Evolutionary conservation across 2,888 invertebrate species (phyloP), one percentile per base, ranked within the genome.

Genomic region (Cybosia mesomella): DNA sequence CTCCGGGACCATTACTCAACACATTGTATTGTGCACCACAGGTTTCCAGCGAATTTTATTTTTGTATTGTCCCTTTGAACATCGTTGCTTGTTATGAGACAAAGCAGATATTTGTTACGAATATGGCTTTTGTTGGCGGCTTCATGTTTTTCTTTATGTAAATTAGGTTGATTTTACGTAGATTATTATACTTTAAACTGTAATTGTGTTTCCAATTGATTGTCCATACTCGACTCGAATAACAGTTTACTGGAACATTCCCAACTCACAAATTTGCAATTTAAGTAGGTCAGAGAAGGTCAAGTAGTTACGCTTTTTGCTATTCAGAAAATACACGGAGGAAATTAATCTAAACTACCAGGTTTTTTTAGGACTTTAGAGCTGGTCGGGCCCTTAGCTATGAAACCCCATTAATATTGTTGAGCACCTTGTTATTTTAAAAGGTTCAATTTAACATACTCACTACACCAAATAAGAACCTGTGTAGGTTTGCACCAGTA

Each of bases 1-100:
- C 82, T 72, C 58, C 67, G 73, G 72, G 78, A 74, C 81, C 82
- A 81, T 81, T 81, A 82, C 77, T 81, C 82, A 81, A 82, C 81
- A 74, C 72, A 58, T 59, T 76, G 75, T 77, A 77, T 82, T 80
- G 82, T 80, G 71, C 70, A 59, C 62, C 70, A 55, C 66, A 64
- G 72, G 78, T 77, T 73, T 71, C 68, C 59, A 60, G 67, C 69
- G 64, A 71, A 76, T 75, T 82, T 81, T 77, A 78, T 80, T 82
- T 81, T 78, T 77, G 74, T 74, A 77, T 77, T 80, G 80, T 80
- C 74, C 78, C 70, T 82, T 77, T 78, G 69, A 74, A 79, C 75
- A 73, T 77, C 53, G 65, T 58, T 72, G 75, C 70, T 68, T 75
- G 72, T 68, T 72, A 69, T 71, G 71, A 74, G 66, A 80, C 76